Evolutionary conservation across 1,140 invertebrate genomes (phyloP), one percentile per base, ranked within the genome.

Genomic region (Drosophila teissieri): DNA sequence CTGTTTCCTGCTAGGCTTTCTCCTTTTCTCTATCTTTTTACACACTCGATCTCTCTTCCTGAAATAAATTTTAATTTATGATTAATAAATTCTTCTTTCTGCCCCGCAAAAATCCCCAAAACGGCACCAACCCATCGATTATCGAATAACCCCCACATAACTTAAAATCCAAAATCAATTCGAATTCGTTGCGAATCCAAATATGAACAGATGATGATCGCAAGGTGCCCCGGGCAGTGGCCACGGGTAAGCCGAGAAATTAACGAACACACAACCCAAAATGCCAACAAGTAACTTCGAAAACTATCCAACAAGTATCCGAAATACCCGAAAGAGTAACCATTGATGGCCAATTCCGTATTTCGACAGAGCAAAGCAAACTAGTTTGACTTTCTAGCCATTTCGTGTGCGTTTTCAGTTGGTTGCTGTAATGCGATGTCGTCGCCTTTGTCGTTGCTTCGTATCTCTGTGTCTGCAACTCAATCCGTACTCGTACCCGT

Each of bases 221-320:
- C 40, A 91, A 79, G 73, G 55, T 65, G 68, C 90, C 90, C 53
- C 85, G 85, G 67, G 80, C 82, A 46, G 55, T 51, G 57, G 63
- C 82, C 62, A 49, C 55, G 52, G 90, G 90, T 91, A 91, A 91
- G 90, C 62, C 44, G 76, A 75, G 17, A 63, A 14, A 55, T 7
- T 34, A 19, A 45, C 36, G 7, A 67, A 51, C 17, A 49, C 22
- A 34, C 36, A 5, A 22, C 44, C 40, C 31, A 39, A 46, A 67
- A 42, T 40, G 56, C 57, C 31, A n/a, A 42, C 19, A 40, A 45
- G 42, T 37, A 64, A 49, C 11, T 22, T 14, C 14, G 22, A 55
- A 27, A 53, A 53, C 53, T 24, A 44, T n/a, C 31, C 14, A 10
- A 63, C 27, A 56, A 58, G 17, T 34, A 70, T 24, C 10, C 8